Evolutionary conservation across 2,113 vertebrate species (phyloP).

Genomic region (Mola mola): DNA sequence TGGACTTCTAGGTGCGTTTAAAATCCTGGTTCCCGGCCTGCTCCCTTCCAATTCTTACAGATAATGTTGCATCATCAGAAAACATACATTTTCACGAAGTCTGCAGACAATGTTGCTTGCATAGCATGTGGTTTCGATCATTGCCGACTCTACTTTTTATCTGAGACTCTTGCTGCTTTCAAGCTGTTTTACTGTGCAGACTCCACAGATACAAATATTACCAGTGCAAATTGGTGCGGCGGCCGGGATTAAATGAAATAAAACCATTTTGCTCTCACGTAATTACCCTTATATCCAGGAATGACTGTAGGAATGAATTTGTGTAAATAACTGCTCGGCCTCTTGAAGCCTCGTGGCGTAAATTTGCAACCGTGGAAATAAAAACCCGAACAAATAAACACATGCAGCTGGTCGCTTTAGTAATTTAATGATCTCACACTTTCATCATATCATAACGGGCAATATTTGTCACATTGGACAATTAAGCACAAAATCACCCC

Average conservation of each 20-base stretch:
- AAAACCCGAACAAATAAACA: constrained; percentile 70
- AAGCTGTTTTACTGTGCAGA: constrained; percentile 69
- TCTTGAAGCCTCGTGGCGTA: constrained; percentile 77
- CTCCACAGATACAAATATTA: constrained; percentile 78
- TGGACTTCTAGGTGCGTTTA: background rate
- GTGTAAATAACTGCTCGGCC: constrained; percentile 81
- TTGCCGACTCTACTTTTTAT: constrained; percentile 40
- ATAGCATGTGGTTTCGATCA: constrained; percentile 33
- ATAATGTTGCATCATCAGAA: background rate
- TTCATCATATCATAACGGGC: constrained; percentile 82
- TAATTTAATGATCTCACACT: constrained; percentile 85
- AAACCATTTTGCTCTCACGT: constrained; percentile 80
- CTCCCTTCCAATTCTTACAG: background rate
- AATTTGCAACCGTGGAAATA: constrained; percentile 64
- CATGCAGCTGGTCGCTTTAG: constrained; percentile 66
- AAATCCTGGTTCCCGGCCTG: background rate
- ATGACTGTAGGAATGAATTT: constrained; percentile 80
- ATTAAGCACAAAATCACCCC: constrained; percentile 83
- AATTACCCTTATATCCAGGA: constrained; percentile 80
- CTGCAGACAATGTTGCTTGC: background rate
- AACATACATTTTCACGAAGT: constrained; percentile 13
- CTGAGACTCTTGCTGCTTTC: constrained; percentile 62
- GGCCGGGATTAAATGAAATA: constrained; percentile 82
- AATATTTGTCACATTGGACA: constrained; percentile 84
- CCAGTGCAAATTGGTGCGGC: constrained; percentile 75